phyloP scores from a whole-genome alignment of 2,113 vertebrate species.

The Tylochromis polylepis region DNA sequence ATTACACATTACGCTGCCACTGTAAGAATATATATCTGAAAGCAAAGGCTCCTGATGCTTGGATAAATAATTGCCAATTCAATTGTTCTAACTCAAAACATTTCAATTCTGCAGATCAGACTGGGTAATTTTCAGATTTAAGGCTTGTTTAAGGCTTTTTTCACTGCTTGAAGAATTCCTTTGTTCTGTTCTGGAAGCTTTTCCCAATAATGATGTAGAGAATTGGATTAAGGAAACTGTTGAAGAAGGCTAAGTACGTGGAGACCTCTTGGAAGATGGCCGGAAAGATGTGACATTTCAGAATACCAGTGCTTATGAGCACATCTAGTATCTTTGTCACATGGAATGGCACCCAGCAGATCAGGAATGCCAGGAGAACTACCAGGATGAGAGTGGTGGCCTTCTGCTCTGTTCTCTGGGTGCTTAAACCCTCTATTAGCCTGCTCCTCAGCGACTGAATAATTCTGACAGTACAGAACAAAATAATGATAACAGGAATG shows the following conservation, averaged over 20 bases:
- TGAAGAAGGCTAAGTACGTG: conserved; percentile 74
- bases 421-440: too few relatives aligned
- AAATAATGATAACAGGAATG: background rate
- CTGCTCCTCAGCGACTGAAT: background rate
- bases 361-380: rapidly evolving
- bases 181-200: conserved; percentile 81
- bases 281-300: conserved; percentile 30
- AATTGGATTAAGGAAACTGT: conserved; percentile 87
- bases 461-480: rapidly evolving
- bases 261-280: conserved; percentile 17
- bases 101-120: too few relatives aligned
- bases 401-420: background rate
- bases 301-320: rapidly evolving
- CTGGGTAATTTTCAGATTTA: too few relatives aligned
- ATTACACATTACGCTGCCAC: background rate
- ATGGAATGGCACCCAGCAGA: conserved; percentile 84
- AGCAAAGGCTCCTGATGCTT: background rate
- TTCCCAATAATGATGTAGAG: conserved; percentile 86
- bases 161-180: conserved; percentile 39
- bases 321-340: conserved; percentile 64
- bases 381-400: too few relatives aligned
- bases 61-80: background rate
- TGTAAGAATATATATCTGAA: background rate
- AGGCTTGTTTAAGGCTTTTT: background rate
- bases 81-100: background rate